These are phyloP conservation scores for Mus musculus DNA, from an alignment of 2,113 vertebrate species.

Conservation along the genomic window GRCm39 chr13:32715001-32715500, in stretches of 20 bases:
- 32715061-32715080: conserved; percentile 72
- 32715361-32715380: neutral
- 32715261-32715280: conserved; percentile 74
- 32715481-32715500: conserved; percentile 43
- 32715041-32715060: conserved; percentile 52
- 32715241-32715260: conserved; percentile 68
- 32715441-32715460: neutral
- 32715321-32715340: neutral
- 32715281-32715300: conserved; percentile 83
- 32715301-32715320: conserved; percentile 53
- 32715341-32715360: too few relatives aligned
- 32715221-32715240: conserved; percentile 83
- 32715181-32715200: conserved; percentile 82
- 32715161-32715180: conserved; percentile 64
- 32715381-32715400: neutral
- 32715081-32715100: conserved; percentile 65
- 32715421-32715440: neutral
- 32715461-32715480: neutral
- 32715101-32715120: conserved; percentile 74
- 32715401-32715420: neutral
- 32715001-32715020: neutral
- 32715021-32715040: conserved; percentile 40
- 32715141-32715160: conserved; percentile 79
- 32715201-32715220: conserved; percentile 81
- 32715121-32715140: conserved; percentile 79